phyloP scores from a whole-genome alignment of 2,113 vertebrate genomes.

The Stigmatopora nigra region DNA sequence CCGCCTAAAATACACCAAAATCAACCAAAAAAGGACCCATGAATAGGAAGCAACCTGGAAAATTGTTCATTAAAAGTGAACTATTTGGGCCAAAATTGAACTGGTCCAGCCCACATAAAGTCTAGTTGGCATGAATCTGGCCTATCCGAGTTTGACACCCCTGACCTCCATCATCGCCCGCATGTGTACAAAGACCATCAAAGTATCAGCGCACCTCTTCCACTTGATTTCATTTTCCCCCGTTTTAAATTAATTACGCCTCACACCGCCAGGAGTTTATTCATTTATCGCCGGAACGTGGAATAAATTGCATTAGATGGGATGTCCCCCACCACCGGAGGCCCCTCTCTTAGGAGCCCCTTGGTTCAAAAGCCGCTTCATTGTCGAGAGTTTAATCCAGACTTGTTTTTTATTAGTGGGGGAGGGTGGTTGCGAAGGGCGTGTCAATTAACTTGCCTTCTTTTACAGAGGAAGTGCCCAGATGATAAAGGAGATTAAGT shows the following conservation, averaged over 20 bases:
- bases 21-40: too few relatives aligned
- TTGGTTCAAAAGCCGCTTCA: slow-evolving; percentile 20
- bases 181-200: background rate
- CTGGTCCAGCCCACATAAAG: too few relatives aligned
- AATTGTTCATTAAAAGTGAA: too few relatives aligned
- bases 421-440: background rate
- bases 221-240: slow-evolving; percentile 58
- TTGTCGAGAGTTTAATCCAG: slow-evolving; percentile 37
- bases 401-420: slow-evolving; percentile 28
- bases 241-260: slow-evolving; percentile 53
- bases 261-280: slow-evolving; percentile 37
- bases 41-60: too few relatives aligned
- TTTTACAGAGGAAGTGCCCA: slow-evolving; percentile 10
- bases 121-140: too few relatives aligned
- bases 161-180: slow-evolving; percentile 7
- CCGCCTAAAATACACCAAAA: too few relatives aligned
- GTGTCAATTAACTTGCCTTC: slow-evolving; percentile 36
- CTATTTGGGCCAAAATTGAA: too few relatives aligned
- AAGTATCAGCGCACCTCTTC: slow-evolving; percentile 17
- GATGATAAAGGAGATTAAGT: slow-evolving; percentile 5
- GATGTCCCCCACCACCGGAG: slow-evolving; percentile 23
- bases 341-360: slow-evolving; percentile 20
- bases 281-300: slow-evolving; percentile 48
- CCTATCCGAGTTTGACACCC: too few relatives aligned
- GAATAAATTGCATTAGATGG: slow-evolving; percentile 56